Base-by-base conservation (phyloP, 2,797 vertebrate genomes). In the Malurus leucopterus region DNA sequence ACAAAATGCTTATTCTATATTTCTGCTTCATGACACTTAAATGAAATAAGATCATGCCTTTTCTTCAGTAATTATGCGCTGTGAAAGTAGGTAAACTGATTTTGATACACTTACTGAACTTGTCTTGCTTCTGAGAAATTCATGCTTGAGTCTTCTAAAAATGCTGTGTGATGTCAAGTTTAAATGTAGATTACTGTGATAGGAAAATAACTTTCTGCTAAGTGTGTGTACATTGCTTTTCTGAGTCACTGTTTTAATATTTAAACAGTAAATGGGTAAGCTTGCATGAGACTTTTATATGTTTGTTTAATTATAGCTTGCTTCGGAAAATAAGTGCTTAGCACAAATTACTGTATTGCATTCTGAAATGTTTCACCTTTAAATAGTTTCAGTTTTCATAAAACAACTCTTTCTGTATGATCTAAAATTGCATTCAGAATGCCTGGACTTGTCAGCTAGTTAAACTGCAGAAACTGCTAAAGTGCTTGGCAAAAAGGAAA, bases 71-170 rank as follows among this genome's bases (percentile, higher is more conserved):
- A 93, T 94, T 79, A 92, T 89, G 75, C 81, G 40, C 93, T 96
- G 76, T 95, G 91, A 95, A 97, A 97, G 95, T 95, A 98, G 97
- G 97, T 97, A 97, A 95, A 95, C 84, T 94, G 92, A 94, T 97
- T 96, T 97, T 97, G 76, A 93, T 96, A 94, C 89, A 62, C 49
- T 95, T 95, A 76, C 19, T 95, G 89, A 91, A 93, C 72, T 92
- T 94, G 58, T 49, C 46, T 80, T 92, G 46, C 67, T 93, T 94
- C 80, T 0, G 47, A 86, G 44, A 92, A 89, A 92, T 92, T 86
- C 26, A 57, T 92, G 54, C 40, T 78, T 69, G 50, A 80, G 57
- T 86, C 44, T 69, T 95, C 93, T 90, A 93, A 59, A 88, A 90
- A 86, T 77, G 72, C 40, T 90, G 58, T 84, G 47, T 78, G 64